These are phyloP conservation scores for Anguilla obscura DNA, from an alignment of 2,797 vertebrate species.

Conservation along the genomic window DNA sequence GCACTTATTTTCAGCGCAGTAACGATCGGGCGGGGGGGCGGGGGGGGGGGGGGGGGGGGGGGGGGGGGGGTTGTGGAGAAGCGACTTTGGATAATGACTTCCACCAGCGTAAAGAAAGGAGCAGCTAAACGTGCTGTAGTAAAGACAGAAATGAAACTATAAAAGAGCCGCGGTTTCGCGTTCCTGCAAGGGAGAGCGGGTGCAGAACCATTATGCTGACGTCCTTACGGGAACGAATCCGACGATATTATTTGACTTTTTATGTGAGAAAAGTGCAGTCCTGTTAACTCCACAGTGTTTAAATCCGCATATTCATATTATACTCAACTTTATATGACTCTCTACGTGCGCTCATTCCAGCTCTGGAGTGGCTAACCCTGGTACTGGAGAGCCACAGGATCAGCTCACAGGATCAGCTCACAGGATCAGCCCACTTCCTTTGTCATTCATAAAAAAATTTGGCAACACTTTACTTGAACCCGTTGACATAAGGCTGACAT, in stretches of 20 bases:
- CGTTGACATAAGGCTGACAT: too few species aligned
- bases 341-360: neutral
- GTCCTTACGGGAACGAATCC: neutral
- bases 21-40: neutral
- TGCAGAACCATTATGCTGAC: too few species aligned
- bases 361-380: neutral
- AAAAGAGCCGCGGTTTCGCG: neutral
- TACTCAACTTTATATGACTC: neutral
- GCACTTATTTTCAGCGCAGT: slow-evolving; percentile 11
- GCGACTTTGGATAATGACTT: slow-evolving; percentile 23
- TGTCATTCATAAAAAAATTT: too few species aligned
- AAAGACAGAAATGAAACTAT: neutral
- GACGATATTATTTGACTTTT: neutral
- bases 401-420: neutral
- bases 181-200: neutral
- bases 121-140: neutral
- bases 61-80: neutral
- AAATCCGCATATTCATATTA: neutral
- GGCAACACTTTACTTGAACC: too few species aligned
- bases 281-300: neutral
- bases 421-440: too few species aligned
- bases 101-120: neutral
- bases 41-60: neutral
- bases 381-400: neutral
- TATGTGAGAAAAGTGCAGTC: neutral